Base-by-base conservation (phyloP, 37 sponge, comb jelly and placozoan genomes). In the Ianthella basta region DNA sequence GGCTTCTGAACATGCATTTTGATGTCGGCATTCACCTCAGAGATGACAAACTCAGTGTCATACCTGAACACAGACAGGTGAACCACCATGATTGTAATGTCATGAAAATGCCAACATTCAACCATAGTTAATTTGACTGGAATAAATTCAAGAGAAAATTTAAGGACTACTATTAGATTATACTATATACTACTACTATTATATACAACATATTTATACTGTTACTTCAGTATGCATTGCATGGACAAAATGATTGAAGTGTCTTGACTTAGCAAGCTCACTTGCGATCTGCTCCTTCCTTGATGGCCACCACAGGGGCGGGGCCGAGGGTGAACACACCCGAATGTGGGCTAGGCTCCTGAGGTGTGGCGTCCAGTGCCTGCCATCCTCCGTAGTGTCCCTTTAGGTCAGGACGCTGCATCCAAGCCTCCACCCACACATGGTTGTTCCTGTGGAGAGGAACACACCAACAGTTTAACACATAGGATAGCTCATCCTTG, bases 381-480 rank as follows among this genome's bases (percentile, higher is more conserved):
- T 92, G 92, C 92, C 92, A 92, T 39, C 92, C 92, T 80, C 88
- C 86, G 61, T 88, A 88, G 37, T 60, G 44, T 12, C 81, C 81
- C 20, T 59, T 57, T 53, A 92, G 80, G 69, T 92, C 92, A 82
- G 86, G 89, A 53, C 92, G 80, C 41, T 69, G 30, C 85, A 92
- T 88, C 92, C 92, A 92, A 16, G 86, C 92, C 67, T 92, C 92
- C 55, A 87, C 88, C 92, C 92, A 92, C 35, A 92, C 92, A 78
- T 92, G 92, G 80, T 87, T 88, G 53, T 92, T 92, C 89, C 89
- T 89, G 41, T 37, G 50, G 50, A 44, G 50, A 29, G 29, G 29
- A 10, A 44, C 10, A 29, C 4, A 29, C n/a, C n/a, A n/a, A n/a
- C n/a, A 24, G 2, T 8, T 63, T 8, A 63, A 63, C 24, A 63